Percentiles rank a stretch among this genome's conserved stretches.
Evolutionary conservation across 2,113 vertebrate species (phyloP).

Genomic region (Heteronetta atricapilla): DNA sequence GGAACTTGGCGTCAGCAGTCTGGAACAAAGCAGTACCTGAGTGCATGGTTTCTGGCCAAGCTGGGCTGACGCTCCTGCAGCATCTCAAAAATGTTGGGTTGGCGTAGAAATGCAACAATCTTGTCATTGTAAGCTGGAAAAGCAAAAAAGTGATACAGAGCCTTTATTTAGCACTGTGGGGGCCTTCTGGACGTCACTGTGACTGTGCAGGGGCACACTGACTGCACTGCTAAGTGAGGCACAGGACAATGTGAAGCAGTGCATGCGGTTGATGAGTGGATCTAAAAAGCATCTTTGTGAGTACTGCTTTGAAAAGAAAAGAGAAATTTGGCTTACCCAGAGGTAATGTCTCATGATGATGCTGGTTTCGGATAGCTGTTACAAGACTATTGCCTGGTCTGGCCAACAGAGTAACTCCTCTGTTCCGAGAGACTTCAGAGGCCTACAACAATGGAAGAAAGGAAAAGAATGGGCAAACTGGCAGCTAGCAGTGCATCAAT

Average conservation of each 20-base stretch:
- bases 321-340: slow-evolving; percentile 70
- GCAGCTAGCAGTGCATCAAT: not conserved
- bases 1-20: not conserved
- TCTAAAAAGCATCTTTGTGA: not conserved
- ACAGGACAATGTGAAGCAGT: not conserved
- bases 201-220: not conserved
- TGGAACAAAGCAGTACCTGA: slow-evolving; percentile 81
- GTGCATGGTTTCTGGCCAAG: slow-evolving; percentile 89
- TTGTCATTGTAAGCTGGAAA: slow-evolving; percentile 96
- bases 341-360: slow-evolving; percentile 85
- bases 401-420: slow-evolving; percentile 86
- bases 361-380: slow-evolving; percentile 90
- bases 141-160: not conserved
- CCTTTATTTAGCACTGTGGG: not conserved
- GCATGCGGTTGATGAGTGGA: not conserved
- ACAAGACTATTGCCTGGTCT: slow-evolving; percentile 90
- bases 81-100: slow-evolving; percentile 97
- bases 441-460: slow-evolving; percentile 78
- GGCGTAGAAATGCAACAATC: slow-evolving; percentile 96
- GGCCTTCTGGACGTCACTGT: not conserved
- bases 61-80: slow-evolving; percentile 95
- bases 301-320: not conserved
- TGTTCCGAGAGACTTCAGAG: slow-evolving; percentile 93
- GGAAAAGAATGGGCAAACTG: not conserved
- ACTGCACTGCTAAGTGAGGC: not conserved